Evolutionary conservation across 2,113 vertebrate species (phyloP).

Genomic region (Sebastes fasciatus): DNA sequence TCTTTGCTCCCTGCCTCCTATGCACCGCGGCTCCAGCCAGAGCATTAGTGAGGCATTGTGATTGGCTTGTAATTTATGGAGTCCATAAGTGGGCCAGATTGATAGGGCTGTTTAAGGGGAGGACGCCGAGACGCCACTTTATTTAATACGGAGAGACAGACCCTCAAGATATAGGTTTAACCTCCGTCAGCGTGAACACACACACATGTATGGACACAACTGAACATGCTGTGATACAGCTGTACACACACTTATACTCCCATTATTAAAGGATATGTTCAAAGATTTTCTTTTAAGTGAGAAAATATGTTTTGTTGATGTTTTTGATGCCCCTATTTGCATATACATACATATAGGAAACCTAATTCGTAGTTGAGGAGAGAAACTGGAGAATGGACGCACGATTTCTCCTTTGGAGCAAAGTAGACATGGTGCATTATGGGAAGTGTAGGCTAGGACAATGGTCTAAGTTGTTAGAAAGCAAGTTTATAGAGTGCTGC

Average conservation of each 20-base stretch:
- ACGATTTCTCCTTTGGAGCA: not conserved
- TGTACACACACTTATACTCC: not conserved
- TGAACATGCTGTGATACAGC: not conserved
- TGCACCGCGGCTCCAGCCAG: conserved; percentile 46
- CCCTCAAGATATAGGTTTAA: conserved; percentile 65
- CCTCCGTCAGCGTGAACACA: conserved; percentile 39
- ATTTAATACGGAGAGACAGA: conserved; percentile 77
- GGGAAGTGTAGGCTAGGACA: not conserved
- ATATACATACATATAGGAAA: not conserved
- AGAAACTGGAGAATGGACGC: not conserved
- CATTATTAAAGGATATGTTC: not conserved
- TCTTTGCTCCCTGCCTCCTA: conserved; percentile 29
- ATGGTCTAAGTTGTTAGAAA: not conserved
- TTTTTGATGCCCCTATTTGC: not conserved
- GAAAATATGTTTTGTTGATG: not conserved
- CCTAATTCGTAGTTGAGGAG: not conserved
- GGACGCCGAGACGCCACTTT: conserved; percentile 62
- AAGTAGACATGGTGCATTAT: conserved; percentile 2
- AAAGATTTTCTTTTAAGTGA: not conserved
- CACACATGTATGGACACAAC: not conserved
- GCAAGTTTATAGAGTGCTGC: too few relatives aligned
- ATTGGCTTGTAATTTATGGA: conserved; percentile 81
- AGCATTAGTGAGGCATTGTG: conserved; percentile 64
- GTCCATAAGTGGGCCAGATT: conserved; percentile 81
- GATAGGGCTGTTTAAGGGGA: conserved; percentile 79